Evolutionary conservation across 2,797 vertebrate species (phyloP), one percentile per base, ranked within the genome.

Genomic region (Channallabes apus): DNA sequence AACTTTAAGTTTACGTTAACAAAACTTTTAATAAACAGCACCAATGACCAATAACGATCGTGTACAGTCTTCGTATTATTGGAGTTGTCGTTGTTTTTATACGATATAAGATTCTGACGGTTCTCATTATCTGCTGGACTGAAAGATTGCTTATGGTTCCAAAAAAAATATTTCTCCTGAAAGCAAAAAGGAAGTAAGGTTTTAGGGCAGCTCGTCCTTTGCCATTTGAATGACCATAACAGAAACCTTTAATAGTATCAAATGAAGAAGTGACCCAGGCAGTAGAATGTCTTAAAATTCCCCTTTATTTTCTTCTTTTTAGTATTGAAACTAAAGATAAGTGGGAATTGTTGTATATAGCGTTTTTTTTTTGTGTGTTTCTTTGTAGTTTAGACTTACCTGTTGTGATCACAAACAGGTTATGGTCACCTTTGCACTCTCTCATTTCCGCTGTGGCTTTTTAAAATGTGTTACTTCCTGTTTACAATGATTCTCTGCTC

Each of bases 401-500:
- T 90, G 89, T 91, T 90, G 82, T 90, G 86, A 83, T 61, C 85
- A 82, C 85, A 89, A 90, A 85, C 87, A 88, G 67, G 79, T 87
- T 88, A 81, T 77, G 83, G 89, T 91, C 89, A 89, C 88, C 84
- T 88, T 78, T 88, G 82, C 32, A 56, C 76, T 80, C 77, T 51
- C 62, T 72, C 84, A 78, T 85, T 87, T 90, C 86, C 87, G 71
- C 85, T 89, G 87, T 86, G 87, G 83, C 68, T 87, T 69, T 89
- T 84, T 18, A 64, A 72, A 87, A 83, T 61, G 82, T 82, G 83
- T 86, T 82, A 89, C 90, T 92, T 92, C 91, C 91, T 92, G 91
- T 92, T 92, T 91, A 90, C 87, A 61, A 82, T 82, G 59, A 67
- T 84, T 85, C 85, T 62, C 56, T 67, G 64, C 69, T 84, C 75